A percentile compares a stretch with the other conserved stretches of the same genome.
Conservation (phyloP, 2,888 invertebrate genomes). For the Erebia aethiops region DNA sequence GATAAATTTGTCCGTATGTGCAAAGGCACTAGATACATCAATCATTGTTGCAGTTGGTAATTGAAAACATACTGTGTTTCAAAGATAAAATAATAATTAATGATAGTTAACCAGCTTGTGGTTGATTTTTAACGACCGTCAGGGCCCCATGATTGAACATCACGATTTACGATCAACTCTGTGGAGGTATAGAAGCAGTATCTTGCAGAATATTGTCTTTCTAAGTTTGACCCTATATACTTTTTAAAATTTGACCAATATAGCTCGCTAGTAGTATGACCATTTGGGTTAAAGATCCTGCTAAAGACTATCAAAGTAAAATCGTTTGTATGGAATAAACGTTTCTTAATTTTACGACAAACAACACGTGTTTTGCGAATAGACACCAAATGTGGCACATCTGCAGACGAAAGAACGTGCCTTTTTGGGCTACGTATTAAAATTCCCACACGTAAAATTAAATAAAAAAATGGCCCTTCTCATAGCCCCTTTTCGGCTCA, state of each 20-base stretch:
- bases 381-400: slow-evolving; percentile 71
- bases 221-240: neutral
- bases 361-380: slow-evolving; percentile 73
- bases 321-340: slow-evolving; percentile 7
- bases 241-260: neutral
- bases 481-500: slow-evolving; percentile 73
- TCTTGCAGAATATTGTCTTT: too few relatives aligned
- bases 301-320: slow-evolving; percentile 1
- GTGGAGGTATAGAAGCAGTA: too few relatives aligned
- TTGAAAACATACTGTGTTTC: slow-evolving; percentile 69
- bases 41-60: slow-evolving; percentile 63
- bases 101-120: slow-evolving; percentile 10
- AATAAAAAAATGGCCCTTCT: slow-evolving; percentile 75
- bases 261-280: neutral
- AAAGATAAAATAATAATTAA: slow-evolving; percentile 58
- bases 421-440: slow-evolving; percentile 73
- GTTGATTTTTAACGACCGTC: neutral
- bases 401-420: slow-evolving; percentile 78
- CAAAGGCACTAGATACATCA: slow-evolving; percentile 68
- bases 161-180: neutral
- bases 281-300: neutral
- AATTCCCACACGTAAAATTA: slow-evolving; percentile 81
- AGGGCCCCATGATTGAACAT: neutral
- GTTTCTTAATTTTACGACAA: slow-evolving; percentile 26
- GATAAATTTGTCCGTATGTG: slow-evolving; percentile 72